phyloP scores from a whole-genome alignment of 1,140 invertebrate species.

The Pinna nobilis region DNA sequence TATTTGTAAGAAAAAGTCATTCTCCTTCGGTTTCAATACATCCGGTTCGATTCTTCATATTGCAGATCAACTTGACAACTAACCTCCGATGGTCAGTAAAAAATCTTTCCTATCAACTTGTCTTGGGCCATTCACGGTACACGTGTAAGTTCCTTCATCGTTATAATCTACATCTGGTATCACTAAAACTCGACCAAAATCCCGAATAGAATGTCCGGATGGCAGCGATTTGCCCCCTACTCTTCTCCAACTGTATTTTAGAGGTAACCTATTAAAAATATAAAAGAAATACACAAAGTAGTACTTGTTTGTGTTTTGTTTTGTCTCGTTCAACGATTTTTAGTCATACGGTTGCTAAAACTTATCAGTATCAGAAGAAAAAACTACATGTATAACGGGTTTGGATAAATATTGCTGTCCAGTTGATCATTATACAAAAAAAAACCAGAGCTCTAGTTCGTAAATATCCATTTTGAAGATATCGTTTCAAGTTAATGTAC shows the following conservation, averaged over 20 bases:
- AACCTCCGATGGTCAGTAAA: conserved; percentile 19
- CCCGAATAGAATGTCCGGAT: conserved; percentile 81
- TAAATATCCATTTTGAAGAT: too few relatives aligned
- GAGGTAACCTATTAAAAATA: conserved; percentile 40
- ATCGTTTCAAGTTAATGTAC: too few relatives aligned
- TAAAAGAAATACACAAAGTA: not conserved
- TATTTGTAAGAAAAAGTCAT: too few relatives aligned
- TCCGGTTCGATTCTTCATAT: not conserved
- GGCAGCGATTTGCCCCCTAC: conserved; percentile 80
- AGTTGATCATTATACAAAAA: too few relatives aligned
- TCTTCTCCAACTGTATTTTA: conserved; percentile 61
- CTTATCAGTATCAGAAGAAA: not conserved
- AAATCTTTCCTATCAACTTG: conserved; percentile 10
- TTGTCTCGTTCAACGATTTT: too few relatives aligned
- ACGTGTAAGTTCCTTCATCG: conserved; percentile 95
- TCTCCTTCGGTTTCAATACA: too few relatives aligned
- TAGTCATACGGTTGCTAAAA: too few relatives aligned
- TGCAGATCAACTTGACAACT: not conserved
- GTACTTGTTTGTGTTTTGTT: too few relatives aligned
- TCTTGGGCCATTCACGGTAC: conserved; percentile 79
- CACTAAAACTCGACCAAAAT: conserved; percentile 89
- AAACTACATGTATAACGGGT: too few relatives aligned
- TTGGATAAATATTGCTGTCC: too few relatives aligned
- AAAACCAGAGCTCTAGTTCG: too few relatives aligned
- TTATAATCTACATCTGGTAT: conserved; percentile 91